These are phyloP conservation scores for Atlantisia rogersi DNA, from an alignment of 2,113 vertebrate genomes.

Conservation along the genomic window DNA sequence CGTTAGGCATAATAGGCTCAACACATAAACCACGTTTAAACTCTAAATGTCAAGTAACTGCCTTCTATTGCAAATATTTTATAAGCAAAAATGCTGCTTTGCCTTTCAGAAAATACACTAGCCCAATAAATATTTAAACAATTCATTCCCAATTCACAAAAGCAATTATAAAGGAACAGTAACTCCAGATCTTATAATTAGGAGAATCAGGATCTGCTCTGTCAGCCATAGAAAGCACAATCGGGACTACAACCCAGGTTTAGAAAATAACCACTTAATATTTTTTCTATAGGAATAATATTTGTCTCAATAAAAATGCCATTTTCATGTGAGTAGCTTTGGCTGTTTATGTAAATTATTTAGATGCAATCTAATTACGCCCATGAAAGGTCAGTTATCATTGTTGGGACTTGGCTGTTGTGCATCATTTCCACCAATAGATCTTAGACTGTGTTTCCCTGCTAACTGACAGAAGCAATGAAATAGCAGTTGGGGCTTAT, in stretches of 20 bases:
- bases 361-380: conserved; percentile 11
- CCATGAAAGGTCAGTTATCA: conserved; percentile 33
- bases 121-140: conserved; percentile 50
- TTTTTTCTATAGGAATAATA: conserved; percentile 2
- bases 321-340: conserved; percentile 25
- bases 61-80: conserved; percentile 1
- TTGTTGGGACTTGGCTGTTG: conserved; percentile 25
- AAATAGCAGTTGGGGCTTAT: conserved; percentile 3
- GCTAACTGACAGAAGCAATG: conserved; percentile 14
- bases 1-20: neutral
- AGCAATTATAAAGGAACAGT: conserved; percentile 46
- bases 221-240: neutral
- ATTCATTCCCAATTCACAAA: conserved; percentile 34
- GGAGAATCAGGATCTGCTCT: neutral
- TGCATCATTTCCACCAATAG: neutral
- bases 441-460: neutral
- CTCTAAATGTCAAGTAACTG: neutral
- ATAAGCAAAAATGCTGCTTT: neutral
- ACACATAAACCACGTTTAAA: neutral
- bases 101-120: neutral
- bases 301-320: conserved; percentile 30
- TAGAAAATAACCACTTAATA: neutral
- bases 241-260: neutral
- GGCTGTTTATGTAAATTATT: conserved; percentile 55
- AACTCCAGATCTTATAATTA: conserved; percentile 27